Evolutionary conservation across 1,140 invertebrate genomes (phyloP), one percentile per base, ranked within the genome.

Genomic region (Amphibalanus amphitrite): DNA sequence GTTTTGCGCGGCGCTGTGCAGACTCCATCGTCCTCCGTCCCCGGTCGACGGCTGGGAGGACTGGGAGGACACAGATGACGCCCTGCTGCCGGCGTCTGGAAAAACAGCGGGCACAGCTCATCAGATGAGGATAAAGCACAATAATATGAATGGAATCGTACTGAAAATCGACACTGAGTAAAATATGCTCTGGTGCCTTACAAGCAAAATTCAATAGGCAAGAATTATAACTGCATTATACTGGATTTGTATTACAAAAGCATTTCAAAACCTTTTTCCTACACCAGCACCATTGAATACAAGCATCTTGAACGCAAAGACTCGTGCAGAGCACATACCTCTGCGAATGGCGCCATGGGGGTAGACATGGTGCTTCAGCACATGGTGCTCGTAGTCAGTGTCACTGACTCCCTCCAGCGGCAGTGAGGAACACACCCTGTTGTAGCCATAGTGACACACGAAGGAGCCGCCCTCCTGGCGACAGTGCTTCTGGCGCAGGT

Each of bases 341-440:
- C 40, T 67, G 0, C 67, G 64, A 3, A 73, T 29, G 72, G 72
- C 64, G 25, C 64, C 64, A 1, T 69, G 26, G 0, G 71, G 71
- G 28, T 89, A 10, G 87, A 89, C 84, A 78, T 93, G 91, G 79
- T 92, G 88, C 77, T 89, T 88, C 70, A 85, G 84, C 68, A 94
- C 87, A 79, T 95, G 92, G 74, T 87, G 87, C 82, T 93, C 87
- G 79, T 95, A 95, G 80, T 94, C 92, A 69, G 87, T 85, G 81
- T 92, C 91, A 75, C 87, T 89, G 70, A 95, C 90, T 74, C 92
- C 92, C 81, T 94, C 91, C 77, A 93, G 82, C 3, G 92, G 92
- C 72, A 95, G 80, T 69, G 89, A 90, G 33, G 87, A 86, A 78
- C 92, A 95, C 17, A 95, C 89, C 26, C 85, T 86, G 82, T 95